Conservation (phyloP, 2,797 vertebrate species). For the Propithecus perrieri region DNA sequence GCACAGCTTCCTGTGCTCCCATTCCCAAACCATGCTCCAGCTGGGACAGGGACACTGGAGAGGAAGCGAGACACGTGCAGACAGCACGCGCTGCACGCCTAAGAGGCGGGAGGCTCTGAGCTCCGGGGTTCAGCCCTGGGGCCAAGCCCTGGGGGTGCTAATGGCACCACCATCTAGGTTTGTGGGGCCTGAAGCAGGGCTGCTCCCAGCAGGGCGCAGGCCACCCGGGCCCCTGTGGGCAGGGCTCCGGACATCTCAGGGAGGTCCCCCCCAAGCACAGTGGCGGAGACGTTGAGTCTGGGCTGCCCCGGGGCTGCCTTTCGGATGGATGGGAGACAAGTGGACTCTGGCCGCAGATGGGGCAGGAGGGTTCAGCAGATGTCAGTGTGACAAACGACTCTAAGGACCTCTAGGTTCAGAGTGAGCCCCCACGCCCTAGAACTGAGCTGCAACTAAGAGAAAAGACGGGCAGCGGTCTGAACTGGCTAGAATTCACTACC, state of each 20-base stretch:
- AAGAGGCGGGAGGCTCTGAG: background rate
- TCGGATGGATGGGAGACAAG: background rate
- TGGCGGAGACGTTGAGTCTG: background rate
- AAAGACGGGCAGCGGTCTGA: background rate
- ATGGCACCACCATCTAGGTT: background rate
- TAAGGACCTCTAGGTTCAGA: background rate
- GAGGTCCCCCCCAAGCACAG: background rate
- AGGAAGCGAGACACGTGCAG: background rate
- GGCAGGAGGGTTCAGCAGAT: background rate
- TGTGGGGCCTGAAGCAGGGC: background rate
- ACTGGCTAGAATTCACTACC: background rate
- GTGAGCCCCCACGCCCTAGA: background rate
- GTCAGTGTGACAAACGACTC: background rate
- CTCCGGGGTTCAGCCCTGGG: background rate
- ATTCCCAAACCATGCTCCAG: background rate
- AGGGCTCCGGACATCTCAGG: background rate
- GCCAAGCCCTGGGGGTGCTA: background rate
- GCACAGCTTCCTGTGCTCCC: background rate
- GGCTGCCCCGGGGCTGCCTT: background rate
- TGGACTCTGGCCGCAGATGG: background rate
- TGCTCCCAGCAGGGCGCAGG: background rate
- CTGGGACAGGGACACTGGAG: background rate
- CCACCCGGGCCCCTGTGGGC: background rate
- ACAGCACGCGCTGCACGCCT: fast-evolving
- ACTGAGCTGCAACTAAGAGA: background rate